phyloP scores from a whole-genome alignment of 2,888 invertebrate species.

The Acleris cristana region DNA sequence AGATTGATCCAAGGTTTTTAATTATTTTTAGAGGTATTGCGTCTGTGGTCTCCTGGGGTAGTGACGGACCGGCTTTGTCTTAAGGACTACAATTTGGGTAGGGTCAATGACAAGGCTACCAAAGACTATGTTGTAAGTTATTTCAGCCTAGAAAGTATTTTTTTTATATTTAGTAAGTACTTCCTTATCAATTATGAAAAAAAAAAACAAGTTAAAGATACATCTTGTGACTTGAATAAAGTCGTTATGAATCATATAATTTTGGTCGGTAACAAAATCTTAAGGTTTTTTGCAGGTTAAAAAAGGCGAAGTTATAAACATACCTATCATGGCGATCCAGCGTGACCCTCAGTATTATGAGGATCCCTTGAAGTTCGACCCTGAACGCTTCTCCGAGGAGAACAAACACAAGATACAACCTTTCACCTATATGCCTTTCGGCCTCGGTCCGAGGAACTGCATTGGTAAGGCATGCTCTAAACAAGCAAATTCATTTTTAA shows the following conservation, averaged over 20 bases:
- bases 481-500: too few species aligned
- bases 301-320: slow-evolving; percentile 51
- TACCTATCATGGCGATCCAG: slow-evolving; percentile 68
- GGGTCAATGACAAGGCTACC: slow-evolving; percentile 35
- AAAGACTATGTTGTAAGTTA: slow-evolving; percentile 35
- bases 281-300: slow-evolving; percentile 41
- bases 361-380: slow-evolving; percentile 79
- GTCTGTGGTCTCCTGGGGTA: not conserved
- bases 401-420: slow-evolving; percentile 66
- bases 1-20: too few species aligned
- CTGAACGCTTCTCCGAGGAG: slow-evolving; percentile 81
- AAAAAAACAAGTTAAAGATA: too few species aligned
- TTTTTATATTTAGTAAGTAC: too few species aligned
- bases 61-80: slow-evolving; percentile 5
- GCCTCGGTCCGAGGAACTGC: slow-evolving; percentile 82
- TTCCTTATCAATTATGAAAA: too few species aligned
- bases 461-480: slow-evolving; percentile 65
- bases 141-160: too few species aligned
- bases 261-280: too few species aligned
- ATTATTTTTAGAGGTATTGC: slow-evolving; percentile 4
- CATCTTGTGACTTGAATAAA: too few species aligned
- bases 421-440: slow-evolving; percentile 73
- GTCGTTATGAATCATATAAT: too few species aligned
- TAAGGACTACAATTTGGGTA: slow-evolving; percentile 50
- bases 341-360: slow-evolving; percentile 73